A percentile compares a stretch with the other conserved stretches of the same genome.
These are phyloP conservation scores for Chaetodon auriga DNA, from an alignment of 2,113 vertebrate genomes.

Conservation along the genomic window DNA sequence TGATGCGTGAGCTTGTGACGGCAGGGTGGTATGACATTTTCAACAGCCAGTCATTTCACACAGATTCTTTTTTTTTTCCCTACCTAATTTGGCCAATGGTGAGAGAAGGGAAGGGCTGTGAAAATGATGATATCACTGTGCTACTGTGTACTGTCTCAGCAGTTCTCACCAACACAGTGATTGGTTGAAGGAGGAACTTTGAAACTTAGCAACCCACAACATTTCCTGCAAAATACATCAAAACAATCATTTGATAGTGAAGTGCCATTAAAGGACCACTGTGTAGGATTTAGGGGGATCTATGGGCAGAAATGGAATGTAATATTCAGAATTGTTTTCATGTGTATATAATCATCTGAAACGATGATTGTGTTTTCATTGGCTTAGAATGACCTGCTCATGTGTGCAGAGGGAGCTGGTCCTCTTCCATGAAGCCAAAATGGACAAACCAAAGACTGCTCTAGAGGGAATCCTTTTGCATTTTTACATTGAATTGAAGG, in stretches of 20 bases:
- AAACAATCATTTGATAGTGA: not conserved
- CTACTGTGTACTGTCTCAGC: slow-evolving; percentile 34
- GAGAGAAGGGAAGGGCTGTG: not conserved
- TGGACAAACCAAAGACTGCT: no score
- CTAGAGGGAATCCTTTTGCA: no score
- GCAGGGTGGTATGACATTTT: slow-evolving; percentile 70
- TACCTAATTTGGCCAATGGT: slow-evolving; percentile 40
- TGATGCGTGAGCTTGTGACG: slow-evolving; percentile 54
- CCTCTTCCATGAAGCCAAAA: no score
- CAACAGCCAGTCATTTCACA: slow-evolving; percentile 55
- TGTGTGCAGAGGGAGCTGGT: no score
- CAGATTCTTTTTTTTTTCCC: not conserved
- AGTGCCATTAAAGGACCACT: not conserved
- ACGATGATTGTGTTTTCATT: no score
- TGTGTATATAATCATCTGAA: no score
- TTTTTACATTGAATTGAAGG: no score
- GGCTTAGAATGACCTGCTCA: no score
- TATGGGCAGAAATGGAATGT: no score
- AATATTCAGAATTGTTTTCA: no score
- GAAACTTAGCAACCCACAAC: not conserved
- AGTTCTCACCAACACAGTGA: slow-evolving; percentile 24
- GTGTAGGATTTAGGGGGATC: no score
- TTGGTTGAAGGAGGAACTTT: slow-evolving; percentile 26
- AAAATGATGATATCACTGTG: slow-evolving; percentile 35
- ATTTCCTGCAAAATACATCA: slow-evolving; percentile 23